A percentile compares a stretch with the other conserved stretches of the same genome.
Evolutionary conservation across 1,140 invertebrate species (phyloP).

Genomic region (silkworm (Bombyx mori)): DNA sequence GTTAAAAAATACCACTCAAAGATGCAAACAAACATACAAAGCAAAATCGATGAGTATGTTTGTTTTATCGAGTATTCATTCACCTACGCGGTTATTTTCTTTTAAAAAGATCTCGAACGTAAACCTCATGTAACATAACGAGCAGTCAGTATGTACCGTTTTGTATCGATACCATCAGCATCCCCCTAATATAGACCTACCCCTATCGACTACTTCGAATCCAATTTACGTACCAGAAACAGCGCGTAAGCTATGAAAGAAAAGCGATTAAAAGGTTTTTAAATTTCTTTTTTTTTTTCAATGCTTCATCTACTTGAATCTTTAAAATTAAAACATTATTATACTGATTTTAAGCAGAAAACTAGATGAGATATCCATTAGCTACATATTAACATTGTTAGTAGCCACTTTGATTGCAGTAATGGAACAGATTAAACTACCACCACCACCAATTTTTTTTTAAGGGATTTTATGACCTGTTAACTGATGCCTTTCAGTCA

Average conservation of each 20-base stretch:
- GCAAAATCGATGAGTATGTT: background rate
- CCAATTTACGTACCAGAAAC: slow-evolving; percentile 53
- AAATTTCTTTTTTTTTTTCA: background rate
- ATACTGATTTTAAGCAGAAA: no score
- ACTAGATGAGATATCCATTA: no score
- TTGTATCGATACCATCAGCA: slow-evolving; percentile 25
- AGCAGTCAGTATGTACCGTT: slow-evolving; percentile 7
- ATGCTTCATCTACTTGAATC: background rate
- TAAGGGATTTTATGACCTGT: no score
- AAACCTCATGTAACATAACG: slow-evolving; percentile 23
- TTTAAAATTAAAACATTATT: no score
- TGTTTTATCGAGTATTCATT: background rate
- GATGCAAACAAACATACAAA: background rate
- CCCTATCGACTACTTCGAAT: slow-evolving; percentile 53
- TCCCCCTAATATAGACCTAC: slow-evolving; percentile 41
- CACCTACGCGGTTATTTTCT: no score
- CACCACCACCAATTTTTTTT: no score
- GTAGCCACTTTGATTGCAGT: no score
- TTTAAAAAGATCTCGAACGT: background rate
- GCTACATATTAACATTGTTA: no score
- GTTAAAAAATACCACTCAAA: background rate
- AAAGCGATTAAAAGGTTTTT: slow-evolving; percentile 4
- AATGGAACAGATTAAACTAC: no score
- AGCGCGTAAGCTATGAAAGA: slow-evolving; percentile 13
- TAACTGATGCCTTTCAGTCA: no score